Evolutionary conservation across 2,888 invertebrate genomes (phyloP), one percentile per base, ranked within the genome.

Genomic region (Caenorhabditis sinica): DNA sequence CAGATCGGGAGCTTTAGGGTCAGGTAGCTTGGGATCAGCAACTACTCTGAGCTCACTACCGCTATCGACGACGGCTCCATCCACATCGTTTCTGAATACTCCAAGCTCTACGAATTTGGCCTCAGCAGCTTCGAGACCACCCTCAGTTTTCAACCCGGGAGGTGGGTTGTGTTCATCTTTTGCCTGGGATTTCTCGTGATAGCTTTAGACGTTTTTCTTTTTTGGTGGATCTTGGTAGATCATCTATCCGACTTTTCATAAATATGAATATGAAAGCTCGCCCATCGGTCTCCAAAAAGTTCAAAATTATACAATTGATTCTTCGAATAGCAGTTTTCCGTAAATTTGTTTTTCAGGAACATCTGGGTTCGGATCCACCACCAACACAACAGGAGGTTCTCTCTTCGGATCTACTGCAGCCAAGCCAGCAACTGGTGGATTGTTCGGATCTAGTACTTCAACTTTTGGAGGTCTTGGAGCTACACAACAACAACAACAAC

Each of bases 381-480:
- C 68, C 0, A 66, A 72, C 63, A 74, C 81, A 17, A 65, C 81
- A 1, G 81, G 81, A 40, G 17, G 36, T 8, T 68, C 69, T 2
- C 71, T 79, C 1, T 79, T 79, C 20, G 79, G 79, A 30, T 69
- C 77, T 15, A 71, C 60, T 5, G 25, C 51, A 25, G 58, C 75
- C 15, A 69, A 65, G 56, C 68, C 74, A 13, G 25, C 74, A 0
- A 61, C 74, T 15, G 69, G 68, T 23, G 74, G 74, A 30, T 51
- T 82, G 2, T 82, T 82, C 28, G 82, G 82, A 17, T 82, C 82
- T 15, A 74, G 69, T n/a, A 40, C 69, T n/a, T 8, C 63, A 23
- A 63, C 33, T 23, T 51, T 76, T 8, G 75, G 75, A 20, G 72
- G 72, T 0, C 58, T 80, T n/a, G 80, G 80, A 43, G 17, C 65